These are phyloP conservation scores for Oscarella lobularis DNA, from an alignment of 37 sponge, comb jelly and placozoan species.

Conservation along the genomic window DNA sequence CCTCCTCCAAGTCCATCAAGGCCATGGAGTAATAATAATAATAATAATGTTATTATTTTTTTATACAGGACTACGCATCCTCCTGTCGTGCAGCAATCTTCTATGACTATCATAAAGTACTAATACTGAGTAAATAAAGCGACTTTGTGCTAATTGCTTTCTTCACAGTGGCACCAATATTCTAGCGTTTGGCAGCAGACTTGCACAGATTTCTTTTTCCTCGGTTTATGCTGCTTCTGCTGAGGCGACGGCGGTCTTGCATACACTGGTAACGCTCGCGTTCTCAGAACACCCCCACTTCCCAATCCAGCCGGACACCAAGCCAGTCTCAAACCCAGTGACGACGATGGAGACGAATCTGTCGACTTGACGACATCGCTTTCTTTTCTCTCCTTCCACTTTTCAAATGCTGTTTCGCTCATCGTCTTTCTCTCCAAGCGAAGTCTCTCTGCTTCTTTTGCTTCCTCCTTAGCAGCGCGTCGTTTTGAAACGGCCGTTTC, in stretches of 20 bases:
- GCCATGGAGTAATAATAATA: no score
- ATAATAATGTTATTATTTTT: no score
- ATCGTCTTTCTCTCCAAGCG: background rate
- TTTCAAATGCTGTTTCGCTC: background rate
- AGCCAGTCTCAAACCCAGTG: conserved; percentile 1
- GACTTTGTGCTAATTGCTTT: conserved; percentile 7
- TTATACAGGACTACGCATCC: no score
- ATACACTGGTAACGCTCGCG: background rate
- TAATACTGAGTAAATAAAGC: no score
- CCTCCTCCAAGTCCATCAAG: no score
- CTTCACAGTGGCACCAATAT: conserved; percentile 55
- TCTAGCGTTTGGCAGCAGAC: conserved; percentile 72
- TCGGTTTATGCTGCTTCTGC: background rate
- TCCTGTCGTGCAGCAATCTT: no score
- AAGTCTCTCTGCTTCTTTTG: conserved; percentile 7
- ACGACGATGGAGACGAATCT: background rate
- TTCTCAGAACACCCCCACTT: background rate
- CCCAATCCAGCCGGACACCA: conserved; percentile 52
- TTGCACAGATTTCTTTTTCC: conserved; percentile 32
- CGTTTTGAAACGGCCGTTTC: background rate
- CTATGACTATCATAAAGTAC: no score
- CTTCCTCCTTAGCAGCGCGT: background rate
- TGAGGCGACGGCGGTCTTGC: background rate
- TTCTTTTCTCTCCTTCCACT: background rate
- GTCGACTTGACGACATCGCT: background rate